A percentile compares a stretch with the other conserved stretches of the same genome.
These are phyloP conservation scores for Thereva unica DNA, from an alignment of 2,888 invertebrate genomes.

Conservation along the genomic window DNA sequence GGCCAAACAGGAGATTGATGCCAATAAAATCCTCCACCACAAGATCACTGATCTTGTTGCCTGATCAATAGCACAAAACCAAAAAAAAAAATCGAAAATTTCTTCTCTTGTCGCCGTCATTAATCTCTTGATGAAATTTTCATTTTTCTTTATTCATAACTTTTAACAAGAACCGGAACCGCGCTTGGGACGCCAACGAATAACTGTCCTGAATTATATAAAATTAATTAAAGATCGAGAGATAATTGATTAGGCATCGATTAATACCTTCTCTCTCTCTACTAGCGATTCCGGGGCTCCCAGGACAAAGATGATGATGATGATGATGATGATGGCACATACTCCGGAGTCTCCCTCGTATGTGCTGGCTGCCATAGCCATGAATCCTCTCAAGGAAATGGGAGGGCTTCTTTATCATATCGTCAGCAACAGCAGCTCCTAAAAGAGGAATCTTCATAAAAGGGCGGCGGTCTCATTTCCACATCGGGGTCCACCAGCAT, in stretches of 20 bases:
- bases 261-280: constrained; percentile 53
- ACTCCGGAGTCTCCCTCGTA: too few relatives aligned
- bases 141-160: neutral
- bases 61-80: constrained; percentile 2
- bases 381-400: constrained; percentile 28
- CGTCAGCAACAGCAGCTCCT: constrained; percentile 22
- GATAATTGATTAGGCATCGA: constrained; percentile 59
- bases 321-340: too few relatives aligned
- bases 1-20: neutral
- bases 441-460: too few relatives aligned
- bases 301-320: too few relatives aligned
- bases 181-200: constrained; percentile 3
- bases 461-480: constrained; percentile 17
- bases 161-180: constrained; percentile 35
- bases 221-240: constrained; percentile 60
- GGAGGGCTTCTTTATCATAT: constrained; percentile 37
- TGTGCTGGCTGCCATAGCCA: neutral
- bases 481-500: neutral
- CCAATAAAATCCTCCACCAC: constrained; percentile 3
- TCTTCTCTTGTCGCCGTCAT: constrained; percentile 25
- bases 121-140: constrained; percentile 13
- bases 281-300: neutral
- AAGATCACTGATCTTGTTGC: neutral
- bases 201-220: constrained; percentile 46
- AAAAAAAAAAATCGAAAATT: constrained; percentile 1